These are phyloP conservation scores for Lycorma delicatula DNA, from an alignment of 1,140 invertebrate genomes.

Conservation along the genomic window DNA sequence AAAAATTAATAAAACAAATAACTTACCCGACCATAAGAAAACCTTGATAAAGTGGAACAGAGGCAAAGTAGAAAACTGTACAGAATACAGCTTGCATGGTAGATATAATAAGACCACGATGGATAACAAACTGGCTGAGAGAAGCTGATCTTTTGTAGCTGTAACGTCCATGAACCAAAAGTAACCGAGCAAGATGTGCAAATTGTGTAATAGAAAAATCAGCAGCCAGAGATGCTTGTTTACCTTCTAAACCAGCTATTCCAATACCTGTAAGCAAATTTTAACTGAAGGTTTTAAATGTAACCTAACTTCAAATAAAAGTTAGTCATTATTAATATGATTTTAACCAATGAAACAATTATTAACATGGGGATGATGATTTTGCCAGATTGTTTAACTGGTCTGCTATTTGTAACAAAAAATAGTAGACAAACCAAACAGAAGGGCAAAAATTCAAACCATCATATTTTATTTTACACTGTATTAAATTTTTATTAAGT, in stretches of 20 bases:
- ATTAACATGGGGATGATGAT: too few relatives aligned
- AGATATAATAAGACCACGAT: constrained; percentile 95
- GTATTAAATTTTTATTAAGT: too few relatives aligned
- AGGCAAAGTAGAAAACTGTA: constrained; percentile 97
- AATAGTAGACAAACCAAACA: too few relatives aligned
- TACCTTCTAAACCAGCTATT: constrained; percentile 88
- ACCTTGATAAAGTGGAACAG: constrained; percentile 94
- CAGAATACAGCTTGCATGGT: constrained; percentile 99
- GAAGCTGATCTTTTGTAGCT: constrained; percentile 94
- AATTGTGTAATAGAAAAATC: constrained; percentile 97
- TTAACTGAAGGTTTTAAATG: too few relatives aligned
- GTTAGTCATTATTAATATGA: too few relatives aligned
- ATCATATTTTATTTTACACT: too few relatives aligned
- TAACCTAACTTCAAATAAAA: too few relatives aligned
- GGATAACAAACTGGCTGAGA: constrained; percentile 96
- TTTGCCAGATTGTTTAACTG: too few relatives aligned
- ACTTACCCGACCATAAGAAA: constrained; percentile 93
- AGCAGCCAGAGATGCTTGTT: constrained; percentile 95
- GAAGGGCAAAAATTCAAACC: too few relatives aligned
- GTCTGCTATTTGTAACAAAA: too few relatives aligned
- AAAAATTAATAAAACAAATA: too few relatives aligned
- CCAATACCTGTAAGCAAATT: constrained; percentile 67
- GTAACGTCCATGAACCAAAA: constrained; percentile 91
- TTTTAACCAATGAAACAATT: too few relatives aligned
- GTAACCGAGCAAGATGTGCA: constrained; percentile 70